These are phyloP conservation scores for Euleptes europaea DNA, from an alignment of 2,113 vertebrate species.

Conservation along the genomic window DNA sequence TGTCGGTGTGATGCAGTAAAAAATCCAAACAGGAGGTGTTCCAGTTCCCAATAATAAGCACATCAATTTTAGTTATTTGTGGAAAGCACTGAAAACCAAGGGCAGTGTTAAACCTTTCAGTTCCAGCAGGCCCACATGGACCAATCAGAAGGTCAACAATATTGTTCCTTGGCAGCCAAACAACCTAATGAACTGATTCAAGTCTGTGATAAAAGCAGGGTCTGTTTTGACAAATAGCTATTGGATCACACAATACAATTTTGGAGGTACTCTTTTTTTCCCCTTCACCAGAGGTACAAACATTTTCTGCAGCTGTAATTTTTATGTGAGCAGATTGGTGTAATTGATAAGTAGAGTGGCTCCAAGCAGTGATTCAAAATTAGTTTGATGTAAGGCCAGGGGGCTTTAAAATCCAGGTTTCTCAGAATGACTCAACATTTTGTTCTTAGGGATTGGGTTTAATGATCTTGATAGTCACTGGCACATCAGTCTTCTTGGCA, in stretches of 20 bases:
- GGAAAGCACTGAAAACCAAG: constrained; percentile 20
- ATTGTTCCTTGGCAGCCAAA: constrained; percentile 46
- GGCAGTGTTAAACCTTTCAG: not conserved
- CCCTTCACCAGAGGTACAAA: not conserved
- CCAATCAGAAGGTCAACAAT: constrained; percentile 46
- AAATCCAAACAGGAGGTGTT: not conserved
- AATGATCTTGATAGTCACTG: constrained; percentile 62
- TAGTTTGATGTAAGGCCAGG: constrained; percentile 34
- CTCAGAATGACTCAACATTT: constrained; percentile 58
- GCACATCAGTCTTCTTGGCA: constrained; percentile 55
- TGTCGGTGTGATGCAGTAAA: not conserved
- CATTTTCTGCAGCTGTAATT: not conserved
- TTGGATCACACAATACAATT: not conserved
- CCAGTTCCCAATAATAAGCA: constrained; percentile 17
- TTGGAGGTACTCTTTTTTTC: not conserved
- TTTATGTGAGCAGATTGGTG: constrained; percentile 35
- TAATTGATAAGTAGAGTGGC: constrained; percentile 14
- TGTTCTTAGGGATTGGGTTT: constrained; percentile 47
- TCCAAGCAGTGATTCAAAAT: constrained; percentile 29
- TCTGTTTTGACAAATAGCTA: not conserved
- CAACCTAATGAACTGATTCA: constrained; percentile 45
- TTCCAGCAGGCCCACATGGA: not conserved
- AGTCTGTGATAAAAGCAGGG: constrained; percentile 47
- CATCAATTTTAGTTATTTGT: constrained; percentile 1
- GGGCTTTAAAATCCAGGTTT: constrained; percentile 42